Percentiles rank a stretch among this genome's conserved stretches.
Conservation (phyloP, 2,888 invertebrate genomes). For the Noctua fimbriata region DNA sequence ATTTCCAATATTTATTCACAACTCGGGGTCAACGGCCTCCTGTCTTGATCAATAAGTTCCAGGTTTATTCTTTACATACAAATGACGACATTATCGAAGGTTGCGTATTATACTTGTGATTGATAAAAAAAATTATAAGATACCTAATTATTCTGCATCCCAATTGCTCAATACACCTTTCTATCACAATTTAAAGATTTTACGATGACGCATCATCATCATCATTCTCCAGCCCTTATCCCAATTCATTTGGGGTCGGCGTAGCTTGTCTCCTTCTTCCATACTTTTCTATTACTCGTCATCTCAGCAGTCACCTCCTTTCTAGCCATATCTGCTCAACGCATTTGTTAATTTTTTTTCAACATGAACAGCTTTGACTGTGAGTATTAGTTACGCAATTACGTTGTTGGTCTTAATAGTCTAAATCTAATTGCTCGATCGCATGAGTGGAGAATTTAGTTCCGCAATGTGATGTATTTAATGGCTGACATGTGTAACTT, state of each 20-base stretch:
- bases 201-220: too few species aligned
- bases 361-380: neutral
- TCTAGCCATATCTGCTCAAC: neutral
- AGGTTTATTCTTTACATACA: neutral
- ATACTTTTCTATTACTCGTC: neutral
- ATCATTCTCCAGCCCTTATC: too few species aligned
- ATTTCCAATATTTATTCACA: slow-evolving; percentile 20
- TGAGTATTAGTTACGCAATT: neutral
- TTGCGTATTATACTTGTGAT: too few species aligned
- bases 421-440: neutral
- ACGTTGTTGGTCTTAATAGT: neutral
- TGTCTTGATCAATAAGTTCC: slow-evolving; percentile 17
- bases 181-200: neutral
- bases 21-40: neutral
- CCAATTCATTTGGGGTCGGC: neutral
- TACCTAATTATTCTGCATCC: neutral
- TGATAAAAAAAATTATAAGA: neutral
- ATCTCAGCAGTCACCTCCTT: neutral
- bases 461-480: neutral
- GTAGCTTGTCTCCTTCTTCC: neutral
- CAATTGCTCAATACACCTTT: neutral
- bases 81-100: neutral
- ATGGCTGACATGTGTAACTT: neutral
- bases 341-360: neutral
- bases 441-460: neutral